Conservation (phyloP, 53 echinoderm and acorn worm species). For the Zoroaster sp. region DNA sequence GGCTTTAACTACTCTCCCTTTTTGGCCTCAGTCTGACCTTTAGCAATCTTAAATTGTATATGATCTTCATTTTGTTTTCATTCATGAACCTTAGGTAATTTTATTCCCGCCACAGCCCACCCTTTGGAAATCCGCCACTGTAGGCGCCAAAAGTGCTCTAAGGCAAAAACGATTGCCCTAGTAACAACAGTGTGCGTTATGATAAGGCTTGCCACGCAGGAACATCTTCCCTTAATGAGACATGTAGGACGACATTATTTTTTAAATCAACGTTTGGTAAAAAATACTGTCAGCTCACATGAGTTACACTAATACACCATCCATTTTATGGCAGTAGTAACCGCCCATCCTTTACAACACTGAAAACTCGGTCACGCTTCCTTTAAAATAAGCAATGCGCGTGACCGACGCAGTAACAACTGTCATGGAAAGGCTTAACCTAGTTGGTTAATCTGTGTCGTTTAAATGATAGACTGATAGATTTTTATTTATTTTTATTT, state of each 20-base stretch:
- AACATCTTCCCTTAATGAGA: background rate
- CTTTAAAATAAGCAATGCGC: too few relatives aligned
- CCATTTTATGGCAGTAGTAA: too few relatives aligned
- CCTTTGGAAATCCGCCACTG: background rate
- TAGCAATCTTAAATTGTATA: background rate
- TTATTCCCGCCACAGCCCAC: background rate
- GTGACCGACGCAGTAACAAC: too few relatives aligned
- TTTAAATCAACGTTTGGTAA: background rate
- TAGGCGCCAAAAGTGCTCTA: background rate
- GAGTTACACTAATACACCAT: too few relatives aligned
- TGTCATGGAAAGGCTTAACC: too few relatives aligned
- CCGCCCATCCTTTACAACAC: too few relatives aligned
- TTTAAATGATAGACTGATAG: too few relatives aligned
- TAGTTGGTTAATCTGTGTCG: too few relatives aligned
- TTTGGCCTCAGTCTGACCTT: too few relatives aligned
- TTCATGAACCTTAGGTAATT: background rate
- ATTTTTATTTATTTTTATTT: too few relatives aligned
- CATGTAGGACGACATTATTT: background rate
- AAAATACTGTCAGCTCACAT: background rate
- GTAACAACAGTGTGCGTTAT: background rate
- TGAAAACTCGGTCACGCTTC: too few relatives aligned
- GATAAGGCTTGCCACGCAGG: background rate
- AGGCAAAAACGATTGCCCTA: background rate
- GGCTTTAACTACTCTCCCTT: too few relatives aligned
- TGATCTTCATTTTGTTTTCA: background rate